Base-by-base conservation (phyloP, 2,797 vertebrate genomes). In the Sebastes itinus region DNA sequence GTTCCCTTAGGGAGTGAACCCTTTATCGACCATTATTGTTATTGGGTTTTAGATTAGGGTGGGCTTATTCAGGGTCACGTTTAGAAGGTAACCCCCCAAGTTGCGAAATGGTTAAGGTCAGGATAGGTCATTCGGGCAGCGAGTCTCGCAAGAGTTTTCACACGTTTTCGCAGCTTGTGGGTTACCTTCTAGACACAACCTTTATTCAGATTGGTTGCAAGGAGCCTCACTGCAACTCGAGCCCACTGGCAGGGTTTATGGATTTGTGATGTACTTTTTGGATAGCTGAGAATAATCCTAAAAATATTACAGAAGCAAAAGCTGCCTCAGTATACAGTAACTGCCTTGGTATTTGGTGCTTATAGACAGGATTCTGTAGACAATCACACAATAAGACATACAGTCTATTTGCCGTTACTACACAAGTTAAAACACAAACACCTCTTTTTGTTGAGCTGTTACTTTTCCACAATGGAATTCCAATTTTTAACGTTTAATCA, bases 241-340 rank as follows among this genome's bases (percentile, higher is more conserved):
- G 33, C 60, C 72, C 69, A 33, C 68, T 20, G 54, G 75, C 70
- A 60, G 59, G 63, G 56, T 83, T 87, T 83, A 75, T 83, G 67
- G 77, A 81, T 85, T 75, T 84, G 68, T 77, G 75, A 83, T 92
- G 72, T 64, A 71, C 66, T 84, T 77, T 82, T 62, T 82, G 66
- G 59, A 77, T 61, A 70, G 58, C 68, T 63, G 56, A 74, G 71
- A 77, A 80, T 86, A 85, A 83, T 86, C 71, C 67, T 25, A 69
- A 72, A 62, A 81, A 73, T 78, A 85, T 87, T 75, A 84, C 28
- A 62, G 85, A 70, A 65, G 78, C 72, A 71, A 73, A 80, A 86
- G 72, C 73, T 74, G 46, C 74, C 75, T 62, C 25, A 18, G 75
- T 42, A 62, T 83, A 42, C 14, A 42, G 14, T 16, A 30, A 49